Evolutionary conservation across 2,113 vertebrate genomes (phyloP), one percentile per base, ranked within the genome.

Genomic region (Amblyornis subalaris): DNA sequence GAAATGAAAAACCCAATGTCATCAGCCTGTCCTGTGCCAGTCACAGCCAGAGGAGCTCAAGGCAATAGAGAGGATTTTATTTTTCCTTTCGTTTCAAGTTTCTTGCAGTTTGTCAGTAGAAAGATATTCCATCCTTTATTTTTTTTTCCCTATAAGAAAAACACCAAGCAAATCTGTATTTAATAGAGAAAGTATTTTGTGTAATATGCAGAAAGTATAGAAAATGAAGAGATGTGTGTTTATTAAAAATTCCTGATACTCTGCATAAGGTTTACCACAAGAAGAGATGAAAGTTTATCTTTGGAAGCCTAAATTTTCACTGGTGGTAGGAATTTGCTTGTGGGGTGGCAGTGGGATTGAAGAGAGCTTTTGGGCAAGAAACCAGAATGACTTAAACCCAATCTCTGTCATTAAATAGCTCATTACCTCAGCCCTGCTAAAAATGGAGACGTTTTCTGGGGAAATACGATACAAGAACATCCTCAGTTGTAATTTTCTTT

Each of bases 151-250:
- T 35, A 1, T 42, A 69, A 82, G 47, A 60, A 89, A 93, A 66
- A 54, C 55, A 44, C 53, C 42, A 44, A 82, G 75, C 35, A 62
- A 83, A 87, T 91, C 93, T 97, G 84, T 69, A 24, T 95, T 96
- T 96, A 96, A 96, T 97, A 92, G 92, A 95, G 70, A 61, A 33
- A 71, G 61, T 84, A 65, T 93, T 95, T 94, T 67, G 35, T 93
- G 44, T 51, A 66, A 79, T 44, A 38, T 58, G 75, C 85, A 70
- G 90, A 58, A 92, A 87, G 60, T 53, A 36, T 77, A 78, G 58
- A 71, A 92, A 71, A 72, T 24, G 57, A 74, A 79, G 82, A 65
- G 74, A 53, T 84, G 57, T 51, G 23, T 50, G 45, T 55, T 93
- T 92, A 93, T 96, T 73, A 92, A 90, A 94, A 93, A 88, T 69